These are phyloP conservation scores for Apotomis turbidana DNA, from an alignment of 2,888 invertebrate species.

Conservation along the genomic window DNA sequence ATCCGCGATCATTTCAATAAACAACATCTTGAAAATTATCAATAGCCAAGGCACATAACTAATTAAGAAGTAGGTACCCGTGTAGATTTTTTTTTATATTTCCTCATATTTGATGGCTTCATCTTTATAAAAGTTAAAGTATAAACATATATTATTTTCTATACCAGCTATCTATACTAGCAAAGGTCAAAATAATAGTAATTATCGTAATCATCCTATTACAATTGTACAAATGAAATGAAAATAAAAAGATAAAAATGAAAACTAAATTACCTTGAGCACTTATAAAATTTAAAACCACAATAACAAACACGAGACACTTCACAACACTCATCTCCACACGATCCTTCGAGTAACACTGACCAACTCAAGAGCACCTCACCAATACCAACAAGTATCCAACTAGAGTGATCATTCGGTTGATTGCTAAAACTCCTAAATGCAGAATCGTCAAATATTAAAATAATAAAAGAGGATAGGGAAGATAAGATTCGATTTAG, in stretches of 20 bases:
- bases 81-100: too few species aligned
- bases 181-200: too few species aligned
- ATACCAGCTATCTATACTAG: too few species aligned
- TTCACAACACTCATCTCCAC: conserved; percentile 6
- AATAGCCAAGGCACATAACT: too few species aligned
- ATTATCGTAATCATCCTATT: background rate
- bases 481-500: background rate
- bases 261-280: conserved; percentile 9
- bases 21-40: too few species aligned
- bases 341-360: background rate
- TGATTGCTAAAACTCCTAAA: background rate
- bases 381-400: conserved; percentile 4
- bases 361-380: background rate
- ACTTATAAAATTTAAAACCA: conserved; percentile 5
- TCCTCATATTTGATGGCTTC: too few species aligned
- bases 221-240: background rate
- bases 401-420: conserved; percentile 15
- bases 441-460: background rate
- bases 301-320: conserved; percentile 15
- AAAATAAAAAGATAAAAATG: too few species aligned
- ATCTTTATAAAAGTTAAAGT: too few species aligned
- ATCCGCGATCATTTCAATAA: too few species aligned
- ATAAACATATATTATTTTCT: too few species aligned
- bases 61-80: too few species aligned
- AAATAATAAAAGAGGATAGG: background rate